These are phyloP conservation scores for Mormyrops boulengeri DNA, from an alignment of 2,797 vertebrate genomes.

Conservation along the genomic window DNA sequence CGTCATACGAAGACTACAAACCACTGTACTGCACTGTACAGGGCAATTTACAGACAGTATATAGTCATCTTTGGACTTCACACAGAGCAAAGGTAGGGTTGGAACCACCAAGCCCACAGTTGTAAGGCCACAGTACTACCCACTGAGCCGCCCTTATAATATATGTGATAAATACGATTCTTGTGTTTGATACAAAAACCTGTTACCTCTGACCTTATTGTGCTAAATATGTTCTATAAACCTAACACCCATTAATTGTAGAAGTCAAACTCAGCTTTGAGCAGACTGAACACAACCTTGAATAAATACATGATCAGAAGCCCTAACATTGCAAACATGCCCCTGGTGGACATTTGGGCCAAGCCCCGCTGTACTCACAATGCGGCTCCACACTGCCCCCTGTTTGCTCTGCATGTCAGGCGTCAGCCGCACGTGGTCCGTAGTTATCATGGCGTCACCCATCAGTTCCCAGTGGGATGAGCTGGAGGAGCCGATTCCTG, in stretches of 20 bases:
- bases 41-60: neutral
- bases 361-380: constrained; percentile 63
- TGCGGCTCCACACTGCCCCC: constrained; percentile 88
- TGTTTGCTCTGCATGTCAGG: constrained; percentile 88
- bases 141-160: neutral
- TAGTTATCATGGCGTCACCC: constrained; percentile 88
- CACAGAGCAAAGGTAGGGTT: neutral
- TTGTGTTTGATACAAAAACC: neutral
- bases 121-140: neutral
- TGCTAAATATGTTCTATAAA: neutral
- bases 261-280: neutral
- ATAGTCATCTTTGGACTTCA: neutral
- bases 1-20: neutral
- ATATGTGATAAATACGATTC: neutral
- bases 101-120: neutral
- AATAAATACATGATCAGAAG: neutral
- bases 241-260: neutral
- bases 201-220: neutral
- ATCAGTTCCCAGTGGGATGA: constrained; percentile 88
- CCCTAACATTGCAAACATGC: neutral
- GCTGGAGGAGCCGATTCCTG: constrained; percentile 78
- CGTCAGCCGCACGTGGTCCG: constrained; percentile 86
- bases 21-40: neutral
- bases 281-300: neutral
- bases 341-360: neutral